Evolutionary conservation across 2,797 vertebrate genomes (phyloP).

Genomic region (Anguilla megastoma): DNA sequence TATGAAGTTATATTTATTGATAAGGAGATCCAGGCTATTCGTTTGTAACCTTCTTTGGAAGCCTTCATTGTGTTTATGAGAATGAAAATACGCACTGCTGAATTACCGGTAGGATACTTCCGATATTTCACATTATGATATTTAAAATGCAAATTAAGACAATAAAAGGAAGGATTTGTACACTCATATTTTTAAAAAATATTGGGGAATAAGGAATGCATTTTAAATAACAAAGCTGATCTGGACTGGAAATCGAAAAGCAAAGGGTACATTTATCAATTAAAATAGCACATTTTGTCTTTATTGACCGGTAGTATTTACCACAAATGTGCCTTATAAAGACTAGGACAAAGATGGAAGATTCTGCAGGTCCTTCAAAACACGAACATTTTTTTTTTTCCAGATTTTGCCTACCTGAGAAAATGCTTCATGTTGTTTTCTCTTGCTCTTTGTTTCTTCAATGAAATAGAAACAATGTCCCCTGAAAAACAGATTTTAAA

Average conservation of each 20-base stretch:
- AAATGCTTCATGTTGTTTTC: constrained; percentile 77
- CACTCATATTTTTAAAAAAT: too few relatives aligned
- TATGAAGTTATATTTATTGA: background rate
- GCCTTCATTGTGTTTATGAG: background rate
- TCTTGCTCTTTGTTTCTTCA: constrained; percentile 36
- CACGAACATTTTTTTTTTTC: background rate
- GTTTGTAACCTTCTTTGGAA: background rate
- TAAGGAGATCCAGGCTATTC: background rate
- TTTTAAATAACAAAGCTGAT: background rate
- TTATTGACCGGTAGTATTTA: background rate
- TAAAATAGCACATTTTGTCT: background rate
- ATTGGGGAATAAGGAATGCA: background rate
- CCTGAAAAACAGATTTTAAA: constrained; percentile 35
- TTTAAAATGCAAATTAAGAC: background rate
- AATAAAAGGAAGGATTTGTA: too few relatives aligned
- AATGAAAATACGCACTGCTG: background rate
- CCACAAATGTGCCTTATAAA: background rate
- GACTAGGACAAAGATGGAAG: background rate
- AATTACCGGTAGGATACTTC: background rate
- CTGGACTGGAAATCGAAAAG: background rate
- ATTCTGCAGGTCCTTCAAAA: background rate
- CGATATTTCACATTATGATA: background rate
- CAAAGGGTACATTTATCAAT: background rate
- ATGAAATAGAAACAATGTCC: constrained; percentile 20
- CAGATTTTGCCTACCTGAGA: constrained; percentile 64